Evolutionary conservation across 1,140 invertebrate genomes (phyloP).

Genomic region (Psilanteris sp.): DNA sequence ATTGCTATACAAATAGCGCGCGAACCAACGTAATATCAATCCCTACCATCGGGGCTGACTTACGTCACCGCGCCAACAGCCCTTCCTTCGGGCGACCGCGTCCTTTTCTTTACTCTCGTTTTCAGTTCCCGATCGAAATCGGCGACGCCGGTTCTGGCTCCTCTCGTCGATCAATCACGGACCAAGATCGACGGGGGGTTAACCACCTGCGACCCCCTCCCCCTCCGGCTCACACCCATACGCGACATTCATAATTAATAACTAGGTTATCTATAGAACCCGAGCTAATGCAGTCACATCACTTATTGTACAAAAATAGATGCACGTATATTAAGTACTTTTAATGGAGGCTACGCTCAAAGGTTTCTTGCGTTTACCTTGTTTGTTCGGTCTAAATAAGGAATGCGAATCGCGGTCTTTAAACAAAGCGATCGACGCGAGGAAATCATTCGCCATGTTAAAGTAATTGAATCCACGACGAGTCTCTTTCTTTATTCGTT

Average conservation of each 20-base stretch:
- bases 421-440: no score
- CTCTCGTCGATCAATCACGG: constrained; percentile 10
- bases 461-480: constrained; percentile 20
- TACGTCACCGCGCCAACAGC: constrained; percentile 66
- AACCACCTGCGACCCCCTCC: constrained; percentile 30
- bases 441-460: neutral
- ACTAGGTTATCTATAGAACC: constrained; percentile 51
- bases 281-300: constrained; percentile 24
- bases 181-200: constrained; percentile 5
- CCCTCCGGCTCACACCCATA: constrained; percentile 8
- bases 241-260: constrained; percentile 42
- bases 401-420: constrained; percentile 13
- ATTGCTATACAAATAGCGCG: constrained; percentile 56
- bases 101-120: constrained; percentile 29
- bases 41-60: constrained; percentile 48
- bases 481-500: no score
- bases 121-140: constrained; percentile 49
- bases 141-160: constrained; percentile 7
- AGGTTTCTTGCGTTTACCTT: constrained; percentile 23
- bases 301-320: constrained; percentile 41
- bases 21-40: constrained; percentile 54
- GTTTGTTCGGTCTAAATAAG: constrained; percentile 11
- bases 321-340: constrained; percentile 34
- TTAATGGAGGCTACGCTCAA: constrained; percentile 48
- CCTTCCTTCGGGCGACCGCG: constrained; percentile 11